These are phyloP conservation scores for Hipparchia sbordonii DNA, from an alignment of 2,888 invertebrate species.

Conservation along the genomic window DNA sequence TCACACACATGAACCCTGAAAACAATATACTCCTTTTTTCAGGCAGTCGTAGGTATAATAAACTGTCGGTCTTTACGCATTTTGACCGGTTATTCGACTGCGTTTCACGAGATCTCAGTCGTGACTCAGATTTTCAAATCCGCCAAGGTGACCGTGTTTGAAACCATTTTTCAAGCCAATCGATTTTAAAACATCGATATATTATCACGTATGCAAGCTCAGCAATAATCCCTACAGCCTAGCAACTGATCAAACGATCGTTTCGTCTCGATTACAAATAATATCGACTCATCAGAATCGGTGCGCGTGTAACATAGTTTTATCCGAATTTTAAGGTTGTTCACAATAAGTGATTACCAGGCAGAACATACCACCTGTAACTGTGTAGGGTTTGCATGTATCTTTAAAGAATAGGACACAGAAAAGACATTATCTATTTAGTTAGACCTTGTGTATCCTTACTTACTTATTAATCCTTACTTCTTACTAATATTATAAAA, in stretches of 20 bases:
- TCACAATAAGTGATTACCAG: neutral
- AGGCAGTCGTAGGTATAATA: too few species aligned
- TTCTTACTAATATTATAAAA: too few species aligned
- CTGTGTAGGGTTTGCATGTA: neutral
- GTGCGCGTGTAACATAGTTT: constrained; percentile 13
- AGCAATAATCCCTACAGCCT: neutral
- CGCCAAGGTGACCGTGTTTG: neutral
- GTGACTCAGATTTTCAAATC: too few species aligned
- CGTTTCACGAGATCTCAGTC: too few species aligned
- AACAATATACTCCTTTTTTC: too few species aligned
- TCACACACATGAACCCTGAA: too few species aligned
- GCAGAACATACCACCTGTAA: constrained; percentile 5
- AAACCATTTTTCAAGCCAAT: neutral
- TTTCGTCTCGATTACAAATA: constrained; percentile 1
- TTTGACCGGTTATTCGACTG: too few species aligned
- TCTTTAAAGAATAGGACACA: neutral
- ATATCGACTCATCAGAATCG: neutral
- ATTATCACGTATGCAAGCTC: neutral
- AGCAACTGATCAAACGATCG: constrained; percentile 1
- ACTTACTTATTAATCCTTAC: too few species aligned
- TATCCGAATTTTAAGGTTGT: neutral
- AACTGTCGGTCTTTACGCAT: too few species aligned
- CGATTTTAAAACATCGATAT: neutral
- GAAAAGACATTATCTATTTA: neutral
- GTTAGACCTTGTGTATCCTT: too few species aligned